Evolutionary conservation across 2,797 vertebrate species (phyloP).

Genomic region (Trachops cirrhosus): DNA sequence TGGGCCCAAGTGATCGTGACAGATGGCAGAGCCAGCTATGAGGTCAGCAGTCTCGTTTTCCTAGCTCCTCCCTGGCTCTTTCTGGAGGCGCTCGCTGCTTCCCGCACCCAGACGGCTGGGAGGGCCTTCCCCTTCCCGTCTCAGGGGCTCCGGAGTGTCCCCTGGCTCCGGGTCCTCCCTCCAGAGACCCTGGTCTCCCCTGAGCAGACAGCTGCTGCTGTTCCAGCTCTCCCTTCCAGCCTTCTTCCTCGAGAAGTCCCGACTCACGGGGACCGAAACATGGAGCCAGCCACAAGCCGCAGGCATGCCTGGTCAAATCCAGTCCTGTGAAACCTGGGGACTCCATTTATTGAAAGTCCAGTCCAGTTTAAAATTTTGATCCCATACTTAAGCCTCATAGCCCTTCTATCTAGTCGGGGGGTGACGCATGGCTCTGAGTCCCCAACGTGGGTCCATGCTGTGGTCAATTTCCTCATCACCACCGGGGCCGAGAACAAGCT

Average conservation of each 20-base stretch:
- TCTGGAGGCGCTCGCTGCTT: background rate
- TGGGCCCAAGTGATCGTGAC: background rate
- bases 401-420: background rate
- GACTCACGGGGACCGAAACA: background rate
- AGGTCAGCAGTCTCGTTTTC: background rate
- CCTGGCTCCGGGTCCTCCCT: background rate
- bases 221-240: background rate
- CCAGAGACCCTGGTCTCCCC: background rate
- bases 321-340: background rate
- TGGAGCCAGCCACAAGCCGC: rapidly evolving
- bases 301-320: background rate
- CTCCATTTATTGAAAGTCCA: background rate
- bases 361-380: background rate
- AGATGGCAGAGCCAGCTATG: background rate
- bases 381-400: background rate
- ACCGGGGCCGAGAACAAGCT: background rate
- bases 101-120: background rate
- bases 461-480: background rate
- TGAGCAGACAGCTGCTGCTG: background rate
- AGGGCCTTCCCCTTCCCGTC: background rate
- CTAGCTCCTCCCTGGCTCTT: background rate
- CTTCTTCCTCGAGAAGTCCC: background rate
- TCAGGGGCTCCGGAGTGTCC: background rate
- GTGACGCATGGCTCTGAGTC: background rate
- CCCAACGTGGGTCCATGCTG: background rate